These are phyloP conservation scores for Nemopilema nomurai DNA, from an alignment of 30 jellyfish, hydroid and myxozoan species.

Conservation along the genomic window DNA sequence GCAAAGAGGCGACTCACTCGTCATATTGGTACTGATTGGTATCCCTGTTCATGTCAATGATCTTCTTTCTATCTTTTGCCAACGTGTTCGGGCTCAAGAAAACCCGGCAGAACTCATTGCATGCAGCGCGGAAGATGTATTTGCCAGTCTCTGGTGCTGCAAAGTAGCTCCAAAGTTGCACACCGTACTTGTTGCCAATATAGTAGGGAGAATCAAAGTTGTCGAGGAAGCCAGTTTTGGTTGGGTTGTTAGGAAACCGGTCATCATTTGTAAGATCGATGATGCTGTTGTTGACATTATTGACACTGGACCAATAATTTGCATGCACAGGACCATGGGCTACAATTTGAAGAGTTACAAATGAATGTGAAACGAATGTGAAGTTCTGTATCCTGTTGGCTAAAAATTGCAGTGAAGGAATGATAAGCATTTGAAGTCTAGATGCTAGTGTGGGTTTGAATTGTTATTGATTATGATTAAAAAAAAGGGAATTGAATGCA, in stretches of 20 bases:
- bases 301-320: constrained; percentile 17
- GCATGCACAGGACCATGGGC: constrained; percentile 79
- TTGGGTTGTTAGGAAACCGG: constrained; percentile 84
- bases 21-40: constrained; percentile 57
- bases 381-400: no score
- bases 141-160: constrained; percentile 79
- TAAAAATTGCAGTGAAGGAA: no score
- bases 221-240: constrained; percentile 67
- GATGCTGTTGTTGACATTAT: background rate
- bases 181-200: constrained; percentile 66
- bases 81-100: constrained; percentile 52
- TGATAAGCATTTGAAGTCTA: no score
- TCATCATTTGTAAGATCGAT: constrained; percentile 53
- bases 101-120: constrained; percentile 81
- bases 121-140: constrained; percentile 65
- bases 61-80: constrained; percentile 33
- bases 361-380: background rate
- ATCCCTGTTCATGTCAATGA: constrained; percentile 35
- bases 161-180: constrained; percentile 61
- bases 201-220: constrained; percentile 71
- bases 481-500: background rate
- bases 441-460: no score
- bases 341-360: background rate
- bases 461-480: background rate
- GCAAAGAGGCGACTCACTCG: constrained; percentile 38